Conservation (phyloP, 2,113 vertebrate species). For the Semnornis frantzii region DNA sequence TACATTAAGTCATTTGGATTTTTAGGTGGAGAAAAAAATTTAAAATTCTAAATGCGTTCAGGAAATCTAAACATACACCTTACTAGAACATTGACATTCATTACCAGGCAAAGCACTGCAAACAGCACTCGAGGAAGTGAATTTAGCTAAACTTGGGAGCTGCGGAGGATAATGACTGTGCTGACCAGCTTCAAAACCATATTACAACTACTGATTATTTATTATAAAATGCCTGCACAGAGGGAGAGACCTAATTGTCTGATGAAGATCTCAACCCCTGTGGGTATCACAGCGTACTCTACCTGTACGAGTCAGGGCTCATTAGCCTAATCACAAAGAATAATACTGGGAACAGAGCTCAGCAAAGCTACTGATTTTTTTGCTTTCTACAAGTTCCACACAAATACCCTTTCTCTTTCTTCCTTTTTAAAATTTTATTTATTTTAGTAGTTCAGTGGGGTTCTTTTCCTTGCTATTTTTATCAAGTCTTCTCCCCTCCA, state of each 20-base stretch:
- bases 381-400: conserved; percentile 34
- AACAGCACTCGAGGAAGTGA: conserved; percentile 9
- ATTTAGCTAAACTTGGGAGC: conserved; percentile 37
- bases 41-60: background rate
- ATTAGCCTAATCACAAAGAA: conserved; percentile 72
- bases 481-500: background rate
- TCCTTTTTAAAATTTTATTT: no score
- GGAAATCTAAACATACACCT: conserved; percentile 43
- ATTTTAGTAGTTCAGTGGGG: background rate
- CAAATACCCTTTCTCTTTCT: background rate
- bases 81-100: background rate
- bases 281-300: conserved; percentile 62
- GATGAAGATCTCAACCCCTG: conserved; percentile 72
- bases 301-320: conserved; percentile 71
- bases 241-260: conserved; percentile 72
- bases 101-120: background rate
- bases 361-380: conserved; percentile 30
- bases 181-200: conserved; percentile 47
- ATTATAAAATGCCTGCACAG: conserved; percentile 67
- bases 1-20: background rate
- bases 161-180: conserved; percentile 36
- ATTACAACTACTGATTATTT: conserved; percentile 63
- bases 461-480: conserved; percentile 1
- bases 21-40: background rate
- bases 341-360: conserved; percentile 38